Base-by-base conservation (phyloP, 2,797 vertebrate genomes). In the Molossus alvarezi region DNA sequence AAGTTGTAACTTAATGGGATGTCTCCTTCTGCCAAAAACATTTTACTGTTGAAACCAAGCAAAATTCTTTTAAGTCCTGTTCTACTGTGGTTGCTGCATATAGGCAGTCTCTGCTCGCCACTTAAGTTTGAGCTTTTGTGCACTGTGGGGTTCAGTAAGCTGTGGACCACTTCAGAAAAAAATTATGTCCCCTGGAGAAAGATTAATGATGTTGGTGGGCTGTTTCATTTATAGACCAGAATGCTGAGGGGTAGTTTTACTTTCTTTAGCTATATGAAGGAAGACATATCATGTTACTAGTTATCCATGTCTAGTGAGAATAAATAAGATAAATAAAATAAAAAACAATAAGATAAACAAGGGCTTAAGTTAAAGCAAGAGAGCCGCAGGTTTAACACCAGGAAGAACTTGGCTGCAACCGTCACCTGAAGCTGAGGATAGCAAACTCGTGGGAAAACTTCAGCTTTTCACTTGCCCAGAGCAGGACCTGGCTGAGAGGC, bases 351-450 rank as follows among this genome's bases (percentile, higher is more conserved):
- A 14, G 57, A 37, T 79, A 85, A 77, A 9, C 83, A 14, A 45
- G 48, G 3, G 7, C 67, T 95, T 72, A n/a, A 29, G 7, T 51
- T 87, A 93, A 88, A 90, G 48, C n/a, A n/a, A 72, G 75, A 92
- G 4, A 72, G 9, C 13, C 29, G 9, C 21, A 33, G 17, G 27
- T 84, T 90, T 64, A 76, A 33, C 15, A 76, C 53, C 17, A 45
- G 33, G 18, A 77, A 29, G 62, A 88, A 45, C 9, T 58, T 25
- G 17, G n/a, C 4, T 58, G 4, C 27, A 25, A 27, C 10, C 25
- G 27, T 67, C 27, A 29, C 37, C 9, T 2, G 17, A 67, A 7
- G 18, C 53, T 21, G 27, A 88, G 62, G 88, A 21, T 0, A 73
- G 64, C 57, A 73, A 72, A 51, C 6, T 20, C 8, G 2, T 2